A percentile compares a stretch with the other conserved stretches of the same genome.
phyloP scores from a whole-genome alignment of 1,140 invertebrate genomes.

The Tribolium madens region DNA sequence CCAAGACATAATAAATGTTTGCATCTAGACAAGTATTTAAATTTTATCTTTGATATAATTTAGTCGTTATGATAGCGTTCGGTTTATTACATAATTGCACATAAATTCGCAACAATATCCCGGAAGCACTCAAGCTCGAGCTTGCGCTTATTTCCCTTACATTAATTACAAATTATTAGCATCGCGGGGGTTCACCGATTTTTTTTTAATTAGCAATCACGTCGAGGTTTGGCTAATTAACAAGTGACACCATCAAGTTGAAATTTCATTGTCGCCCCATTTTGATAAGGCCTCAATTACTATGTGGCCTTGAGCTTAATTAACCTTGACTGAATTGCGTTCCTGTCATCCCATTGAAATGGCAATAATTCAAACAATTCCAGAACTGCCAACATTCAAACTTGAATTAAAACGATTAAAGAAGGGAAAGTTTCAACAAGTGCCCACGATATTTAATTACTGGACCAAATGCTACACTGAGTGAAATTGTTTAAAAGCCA shows the following conservation, averaged over 20 bases:
- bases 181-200: neutral
- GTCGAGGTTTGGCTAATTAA: neutral
- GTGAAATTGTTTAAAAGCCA: neutral
- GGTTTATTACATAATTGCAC: constrained; percentile 25
- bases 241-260: neutral
- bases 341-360: neutral
- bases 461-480: neutral
- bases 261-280: constrained; percentile 11
- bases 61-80: constrained; percentile 17
- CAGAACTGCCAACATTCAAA: neutral
- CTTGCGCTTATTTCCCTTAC: neutral
- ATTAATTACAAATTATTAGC: neutral
- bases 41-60: constrained; percentile 11
- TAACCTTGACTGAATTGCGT: constrained; percentile 36
- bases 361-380: neutral
- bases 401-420: neutral
- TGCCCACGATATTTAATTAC: neutral
- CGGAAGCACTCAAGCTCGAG: neutral
- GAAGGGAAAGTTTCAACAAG: neutral
- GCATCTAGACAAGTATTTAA: neutral
- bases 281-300: constrained; percentile 23
- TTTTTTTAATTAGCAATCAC: neutral
- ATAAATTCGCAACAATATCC: constrained; percentile 20
- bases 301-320: constrained; percentile 12
- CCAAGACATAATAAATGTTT: neutral